Percentiles rank a stretch among this genome's conserved stretches.
Conservation (phyloP, 1,140 invertebrate species). For the Leptonema lineaticorne region DNA sequence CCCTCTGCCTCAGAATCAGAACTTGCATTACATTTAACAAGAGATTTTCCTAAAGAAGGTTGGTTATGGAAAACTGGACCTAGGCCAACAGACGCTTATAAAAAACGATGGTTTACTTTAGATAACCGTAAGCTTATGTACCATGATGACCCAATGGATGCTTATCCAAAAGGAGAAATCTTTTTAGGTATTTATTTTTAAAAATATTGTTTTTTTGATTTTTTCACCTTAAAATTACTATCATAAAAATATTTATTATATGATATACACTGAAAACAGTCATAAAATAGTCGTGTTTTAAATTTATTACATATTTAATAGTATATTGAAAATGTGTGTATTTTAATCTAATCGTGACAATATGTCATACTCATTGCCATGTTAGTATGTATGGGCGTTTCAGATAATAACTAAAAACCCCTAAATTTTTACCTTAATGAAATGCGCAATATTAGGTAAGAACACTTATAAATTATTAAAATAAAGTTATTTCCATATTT, state of each 20-base stretch:
- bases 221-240: slow-evolving; percentile 16
- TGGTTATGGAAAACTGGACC: slow-evolving; percentile 91
- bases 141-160: slow-evolving; percentile 80
- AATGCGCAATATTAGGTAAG: too few relatives aligned
- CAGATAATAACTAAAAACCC: too few relatives aligned
- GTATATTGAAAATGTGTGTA: too few relatives aligned
- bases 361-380: too few relatives aligned
- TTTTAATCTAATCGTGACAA: too few relatives aligned
- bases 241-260: neutral
- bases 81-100: slow-evolving; percentile 73
- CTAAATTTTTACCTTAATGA: too few relatives aligned
- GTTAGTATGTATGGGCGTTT: too few relatives aligned
- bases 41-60: slow-evolving; percentile 82
- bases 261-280: neutral
- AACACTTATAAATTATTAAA: too few relatives aligned
- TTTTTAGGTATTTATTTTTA: slow-evolving; percentile 64
- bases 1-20: slow-evolving; percentile 77
- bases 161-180: slow-evolving; percentile 88
- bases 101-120: slow-evolving; percentile 85
- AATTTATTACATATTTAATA: too few relatives aligned
- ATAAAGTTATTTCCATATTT: neutral
- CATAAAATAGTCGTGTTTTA: too few relatives aligned
- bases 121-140: slow-evolving; percentile 90
- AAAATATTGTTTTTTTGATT: slow-evolving; percentile 23
- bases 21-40: slow-evolving; percentile 70